Percentiles rank a stretch among this genome's conserved stretches.
phyloP scores from a whole-genome alignment of 1,140 invertebrate species.

The Drusus annulatus region DNA sequence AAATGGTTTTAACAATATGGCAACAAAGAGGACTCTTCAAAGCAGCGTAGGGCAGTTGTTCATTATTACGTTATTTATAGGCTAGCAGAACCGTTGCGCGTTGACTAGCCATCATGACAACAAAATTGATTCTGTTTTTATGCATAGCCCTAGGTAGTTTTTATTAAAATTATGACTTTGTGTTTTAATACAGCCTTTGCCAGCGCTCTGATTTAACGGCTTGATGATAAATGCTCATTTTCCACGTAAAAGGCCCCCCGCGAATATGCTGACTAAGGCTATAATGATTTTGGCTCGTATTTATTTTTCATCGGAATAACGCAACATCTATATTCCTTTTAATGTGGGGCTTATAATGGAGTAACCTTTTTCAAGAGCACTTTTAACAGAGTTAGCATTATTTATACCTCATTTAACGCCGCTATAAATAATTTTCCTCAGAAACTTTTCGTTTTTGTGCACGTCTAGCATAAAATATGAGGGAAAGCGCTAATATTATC shows the following conservation, averaged over 20 bases:
- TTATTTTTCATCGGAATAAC: constrained; percentile 49
- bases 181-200: constrained; percentile 45
- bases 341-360: constrained; percentile 40
- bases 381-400: constrained; percentile 43
- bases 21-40: no score
- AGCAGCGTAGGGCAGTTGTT: no score
- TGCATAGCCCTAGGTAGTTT: constrained; percentile 36
- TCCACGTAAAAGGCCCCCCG: constrained; percentile 44
- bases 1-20: no score
- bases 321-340: constrained; percentile 50
- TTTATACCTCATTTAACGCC: constrained; percentile 45
- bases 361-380: constrained; percentile 34
- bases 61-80: no score
- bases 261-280: constrained; percentile 47
- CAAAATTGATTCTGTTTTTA: constrained; percentile 54
- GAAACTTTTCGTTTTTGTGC: constrained; percentile 17
- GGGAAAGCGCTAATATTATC: no score
- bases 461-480: no score
- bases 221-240: constrained; percentile 55
- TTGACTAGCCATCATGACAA: not conserved
- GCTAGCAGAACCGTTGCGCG: no score
- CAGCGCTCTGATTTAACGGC: constrained; percentile 45
- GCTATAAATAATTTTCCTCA: constrained; percentile 34
- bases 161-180: constrained; percentile 55
- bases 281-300: constrained; percentile 50